Conservation (phyloP, 2,113 vertebrate genomes). For the Sclerurus mexicanus region DNA sequence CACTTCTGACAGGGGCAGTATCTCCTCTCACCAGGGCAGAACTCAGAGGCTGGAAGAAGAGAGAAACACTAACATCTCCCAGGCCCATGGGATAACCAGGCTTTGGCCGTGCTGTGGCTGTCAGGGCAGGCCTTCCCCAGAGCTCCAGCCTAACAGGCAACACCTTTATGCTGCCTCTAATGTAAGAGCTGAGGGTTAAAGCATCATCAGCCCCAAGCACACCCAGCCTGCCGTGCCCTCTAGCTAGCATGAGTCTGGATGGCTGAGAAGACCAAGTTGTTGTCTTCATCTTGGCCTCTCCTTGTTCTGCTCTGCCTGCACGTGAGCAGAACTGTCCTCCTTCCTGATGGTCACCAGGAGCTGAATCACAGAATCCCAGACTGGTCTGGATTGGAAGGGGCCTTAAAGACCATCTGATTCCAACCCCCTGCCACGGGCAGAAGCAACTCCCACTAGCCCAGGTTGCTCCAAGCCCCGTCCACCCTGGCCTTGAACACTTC, state of each 20-base stretch:
- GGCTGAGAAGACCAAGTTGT: background rate
- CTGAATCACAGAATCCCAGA: background rate
- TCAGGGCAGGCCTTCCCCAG: background rate
- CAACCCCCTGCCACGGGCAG: background rate
- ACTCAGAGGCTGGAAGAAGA: background rate
- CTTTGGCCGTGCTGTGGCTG: background rate
- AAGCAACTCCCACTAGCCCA: background rate
- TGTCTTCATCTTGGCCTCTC: background rate
- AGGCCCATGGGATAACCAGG: fast-evolving
- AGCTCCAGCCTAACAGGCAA: background rate
- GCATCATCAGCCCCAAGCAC: background rate
- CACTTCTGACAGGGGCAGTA: background rate
- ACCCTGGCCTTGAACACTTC: background rate
- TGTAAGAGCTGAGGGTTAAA: background rate
- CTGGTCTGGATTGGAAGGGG: background rate
- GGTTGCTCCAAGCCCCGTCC: background rate
- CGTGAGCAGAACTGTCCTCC: background rate
- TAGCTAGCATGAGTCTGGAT: fast-evolving
- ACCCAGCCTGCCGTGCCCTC: background rate
- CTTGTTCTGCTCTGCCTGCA: background rate
- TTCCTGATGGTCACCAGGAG: background rate
- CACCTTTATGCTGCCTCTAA: background rate
- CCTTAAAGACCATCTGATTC: background rate
- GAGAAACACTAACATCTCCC: background rate
- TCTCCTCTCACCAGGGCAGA: fast-evolving